phyloP scores from a whole-genome alignment of 2,888 invertebrate species.

The Formica aserva region DNA sequence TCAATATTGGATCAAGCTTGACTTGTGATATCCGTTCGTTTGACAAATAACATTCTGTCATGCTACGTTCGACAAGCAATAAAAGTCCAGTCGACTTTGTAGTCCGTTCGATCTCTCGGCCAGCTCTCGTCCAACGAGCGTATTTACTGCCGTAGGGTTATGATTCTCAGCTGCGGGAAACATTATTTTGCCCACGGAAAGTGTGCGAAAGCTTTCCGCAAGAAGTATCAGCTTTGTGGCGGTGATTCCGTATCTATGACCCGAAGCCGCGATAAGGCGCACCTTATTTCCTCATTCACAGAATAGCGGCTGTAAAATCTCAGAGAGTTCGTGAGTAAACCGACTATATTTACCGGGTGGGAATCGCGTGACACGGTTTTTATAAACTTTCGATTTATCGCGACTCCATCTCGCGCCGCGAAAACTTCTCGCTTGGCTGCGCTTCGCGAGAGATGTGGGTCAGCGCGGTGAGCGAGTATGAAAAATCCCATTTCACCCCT shows the following conservation, averaged over 20 bases:
- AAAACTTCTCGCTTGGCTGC: slow-evolving; percentile 16
- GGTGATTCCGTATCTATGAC: background rate
- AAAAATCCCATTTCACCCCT: slow-evolving; percentile 26
- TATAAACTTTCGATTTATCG: slow-evolving; percentile 53
- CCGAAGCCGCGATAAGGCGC: slow-evolving; percentile 33
- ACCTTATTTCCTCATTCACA: slow-evolving; percentile 19
- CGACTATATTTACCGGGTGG: slow-evolving; percentile 46
- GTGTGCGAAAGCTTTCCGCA: slow-evolving; percentile 22
- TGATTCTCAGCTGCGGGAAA: slow-evolving; percentile 28
- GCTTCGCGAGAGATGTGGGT: slow-evolving; percentile 41
- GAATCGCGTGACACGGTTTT: slow-evolving; percentile 57
- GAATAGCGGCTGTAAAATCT: slow-evolving; percentile 34
- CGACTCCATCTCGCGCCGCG: slow-evolving; percentile 33
- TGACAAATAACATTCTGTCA: slow-evolving; percentile 24
- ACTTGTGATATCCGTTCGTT: slow-evolving; percentile 31
- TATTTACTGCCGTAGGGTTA: slow-evolving; percentile 19
- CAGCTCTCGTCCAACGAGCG: slow-evolving; percentile 30
- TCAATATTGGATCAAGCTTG: slow-evolving; percentile 10
- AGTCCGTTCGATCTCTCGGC: slow-evolving; percentile 1
- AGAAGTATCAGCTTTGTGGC: slow-evolving; percentile 53
- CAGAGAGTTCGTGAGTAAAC: slow-evolving; percentile 18
- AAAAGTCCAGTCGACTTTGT: slow-evolving; percentile 39
- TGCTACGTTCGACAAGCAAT: slow-evolving; percentile 36
- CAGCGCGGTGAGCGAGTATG: slow-evolving; percentile 26
- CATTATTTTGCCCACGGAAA: slow-evolving; percentile 18